Conservation (phyloP, 2,797 vertebrate species). For the Semotilus atromaculatus region DNA sequence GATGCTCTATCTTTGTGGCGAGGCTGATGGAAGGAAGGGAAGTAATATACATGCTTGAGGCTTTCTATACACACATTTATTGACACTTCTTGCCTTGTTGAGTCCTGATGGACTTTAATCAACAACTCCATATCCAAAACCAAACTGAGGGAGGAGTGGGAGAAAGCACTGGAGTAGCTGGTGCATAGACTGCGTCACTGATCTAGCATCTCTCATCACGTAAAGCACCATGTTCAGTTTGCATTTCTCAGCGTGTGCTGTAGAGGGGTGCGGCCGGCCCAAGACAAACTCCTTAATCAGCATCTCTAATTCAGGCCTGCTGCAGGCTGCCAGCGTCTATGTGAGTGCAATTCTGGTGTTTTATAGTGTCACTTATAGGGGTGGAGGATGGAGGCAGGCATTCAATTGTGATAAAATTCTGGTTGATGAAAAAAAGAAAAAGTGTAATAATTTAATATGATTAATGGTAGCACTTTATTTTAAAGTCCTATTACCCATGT, state of each 20-base stretch:
- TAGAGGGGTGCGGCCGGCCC: conserved; percentile 19
- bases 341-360: conserved; percentile 13
- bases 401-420: background rate
- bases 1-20: conserved; percentile 11
- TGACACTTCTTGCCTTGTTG: conserved; percentile 29
- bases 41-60: conserved; percentile 13
- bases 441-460: background rate
- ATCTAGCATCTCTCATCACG: conserved; percentile 26
- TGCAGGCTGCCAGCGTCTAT: conserved; percentile 5
- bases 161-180: background rate
- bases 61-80: conserved; percentile 20
- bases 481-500: too few species aligned
- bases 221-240: conserved; percentile 31
- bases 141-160: background rate
- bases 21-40: conserved; percentile 4
- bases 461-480: too few species aligned
- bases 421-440: too few species aligned
- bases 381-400: background rate
- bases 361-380: background rate
- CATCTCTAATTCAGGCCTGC: conserved; percentile 48
- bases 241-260: conserved; percentile 37
- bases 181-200: conserved; percentile 27
- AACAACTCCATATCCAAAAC: conserved; percentile 9
- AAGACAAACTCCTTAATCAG: conserved; percentile 51
- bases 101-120: background rate